These are phyloP conservation scores for Ceryle rudis DNA, from an alignment of 2,797 vertebrate genomes.

Conservation along the genomic window DNA sequence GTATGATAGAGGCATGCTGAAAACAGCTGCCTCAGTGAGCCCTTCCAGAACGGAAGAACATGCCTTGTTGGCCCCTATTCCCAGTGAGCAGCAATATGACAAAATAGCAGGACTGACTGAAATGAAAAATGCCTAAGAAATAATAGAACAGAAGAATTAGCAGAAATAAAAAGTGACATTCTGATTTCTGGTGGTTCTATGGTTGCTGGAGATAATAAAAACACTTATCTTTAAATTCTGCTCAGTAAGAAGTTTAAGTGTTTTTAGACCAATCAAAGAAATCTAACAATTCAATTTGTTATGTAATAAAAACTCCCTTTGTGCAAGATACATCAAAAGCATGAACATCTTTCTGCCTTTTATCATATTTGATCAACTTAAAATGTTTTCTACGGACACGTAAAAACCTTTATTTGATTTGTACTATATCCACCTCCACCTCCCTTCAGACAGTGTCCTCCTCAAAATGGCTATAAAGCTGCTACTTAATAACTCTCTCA, in stretches of 20 bases:
- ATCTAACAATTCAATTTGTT: neutral
- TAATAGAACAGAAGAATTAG: neutral
- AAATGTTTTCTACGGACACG: neutral
- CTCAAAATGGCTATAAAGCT: neutral
- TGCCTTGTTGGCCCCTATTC: neutral
- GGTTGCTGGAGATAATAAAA: neutral
- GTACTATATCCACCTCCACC: neutral
- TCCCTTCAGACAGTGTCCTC: neutral
- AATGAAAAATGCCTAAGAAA: neutral
- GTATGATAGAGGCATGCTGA: accelerated
- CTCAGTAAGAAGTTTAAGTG: neutral
- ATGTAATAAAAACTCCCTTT: neutral
- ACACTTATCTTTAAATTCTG: neutral
- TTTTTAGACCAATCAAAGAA: neutral
- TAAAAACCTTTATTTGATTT: neutral
- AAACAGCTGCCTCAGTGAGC: neutral
- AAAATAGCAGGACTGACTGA: neutral
- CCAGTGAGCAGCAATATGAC: neutral
- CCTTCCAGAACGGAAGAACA: neutral
- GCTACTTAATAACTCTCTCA: neutral
- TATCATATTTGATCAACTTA: neutral
- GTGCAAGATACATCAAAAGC: neutral
- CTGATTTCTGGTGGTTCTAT: neutral
- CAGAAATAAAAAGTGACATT: neutral
- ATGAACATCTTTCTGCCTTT: neutral